Evolutionary conservation across 1,140 invertebrate species (phyloP).

Genomic region (Zaprionus lachaisei): DNA sequence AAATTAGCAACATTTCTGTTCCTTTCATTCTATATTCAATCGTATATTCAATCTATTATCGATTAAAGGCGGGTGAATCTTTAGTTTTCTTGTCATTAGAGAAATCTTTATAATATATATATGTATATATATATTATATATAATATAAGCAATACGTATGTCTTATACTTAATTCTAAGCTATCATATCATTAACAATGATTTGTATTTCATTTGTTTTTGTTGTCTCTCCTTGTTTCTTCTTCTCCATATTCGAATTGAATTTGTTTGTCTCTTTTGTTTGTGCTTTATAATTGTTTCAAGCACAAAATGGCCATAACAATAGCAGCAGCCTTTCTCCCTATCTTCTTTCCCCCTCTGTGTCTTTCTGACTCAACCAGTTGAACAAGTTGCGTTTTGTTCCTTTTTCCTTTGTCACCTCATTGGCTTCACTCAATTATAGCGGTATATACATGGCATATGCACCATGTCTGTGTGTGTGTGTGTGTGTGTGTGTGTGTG

Average conservation of each 20-base stretch:
- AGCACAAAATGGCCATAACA: slow-evolving; percentile 13
- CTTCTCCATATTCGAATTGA: not conserved
- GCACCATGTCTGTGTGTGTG: not conserved
- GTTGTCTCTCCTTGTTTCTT: not conserved
- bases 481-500: not conserved
- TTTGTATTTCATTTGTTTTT: slow-evolving; percentile 2
- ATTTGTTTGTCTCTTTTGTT: not conserved
- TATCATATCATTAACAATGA: not conserved
- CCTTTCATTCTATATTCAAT: not conserved
- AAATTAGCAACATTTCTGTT: not conserved
- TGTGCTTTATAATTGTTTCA: slow-evolving; percentile 8
- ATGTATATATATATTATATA: too few species aligned
- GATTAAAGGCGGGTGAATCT: not conserved
- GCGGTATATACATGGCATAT: slow-evolving; percentile 17
- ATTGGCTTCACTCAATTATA: slow-evolving; percentile 31
- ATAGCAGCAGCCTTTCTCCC: not conserved
- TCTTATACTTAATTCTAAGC: not conserved
- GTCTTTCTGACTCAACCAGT: not conserved
- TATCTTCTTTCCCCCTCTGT: not conserved
- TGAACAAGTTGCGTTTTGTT: slow-evolving; percentile 11
- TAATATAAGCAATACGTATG: too few species aligned
- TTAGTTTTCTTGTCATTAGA: not conserved
- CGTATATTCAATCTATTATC: not conserved
- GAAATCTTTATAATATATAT: too few species aligned
- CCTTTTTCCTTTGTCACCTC: slow-evolving; percentile 19